Base-by-base conservation (phyloP, 2,113 vertebrate genomes). In the Ictalurus furcatus region DNA sequence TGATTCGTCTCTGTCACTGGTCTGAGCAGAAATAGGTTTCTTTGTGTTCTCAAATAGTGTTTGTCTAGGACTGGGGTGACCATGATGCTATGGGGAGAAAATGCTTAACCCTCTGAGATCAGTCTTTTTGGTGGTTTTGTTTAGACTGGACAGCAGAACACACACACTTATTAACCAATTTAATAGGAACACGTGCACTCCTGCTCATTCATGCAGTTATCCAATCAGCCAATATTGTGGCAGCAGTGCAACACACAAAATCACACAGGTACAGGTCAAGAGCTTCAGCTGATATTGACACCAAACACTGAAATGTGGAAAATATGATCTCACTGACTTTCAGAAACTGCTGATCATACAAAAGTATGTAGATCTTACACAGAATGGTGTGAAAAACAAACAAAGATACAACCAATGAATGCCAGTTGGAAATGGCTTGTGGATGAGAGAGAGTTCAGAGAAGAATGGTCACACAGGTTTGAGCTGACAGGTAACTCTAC, bases 1-100 rank as follows among this genome's bases (percentile, higher is more conserved):
- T 44, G 86, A 94, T 95, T 91, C 0, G 78, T 95, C 95, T 90
- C 84, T 92, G 93, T 94, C 92, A 89, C 34, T 67, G 79, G 34
- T 83, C n/a, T 88, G 82, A 89, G 87, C 71, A 85, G 87, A 81
- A 86, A 63, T 65, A 58, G 21, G 61, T 73, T 56, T 88, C 85
- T 83, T 58, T 54, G 28, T 85, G 65, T 74, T 76, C n/a, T 74
- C n/a, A 90, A 52, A 81, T 90, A 71, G 48, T 48, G 21, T 85
- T 58, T 86, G 78, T 84, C 73, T 86, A 59, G 63, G 40, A 37
- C 65, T 34, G 8, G 79, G 52, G 37, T 81, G 79, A 30, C 34
- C 80, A 40, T 71, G 61, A 69, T 67, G 82, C 59, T 74, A 28
- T 40, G 52, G 44, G 34, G 58, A 76, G 58, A 79, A 79, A 48